Conservation (phyloP, 2,113 vertebrate species). For the Brachyhypopomus occidentalis region DNA sequence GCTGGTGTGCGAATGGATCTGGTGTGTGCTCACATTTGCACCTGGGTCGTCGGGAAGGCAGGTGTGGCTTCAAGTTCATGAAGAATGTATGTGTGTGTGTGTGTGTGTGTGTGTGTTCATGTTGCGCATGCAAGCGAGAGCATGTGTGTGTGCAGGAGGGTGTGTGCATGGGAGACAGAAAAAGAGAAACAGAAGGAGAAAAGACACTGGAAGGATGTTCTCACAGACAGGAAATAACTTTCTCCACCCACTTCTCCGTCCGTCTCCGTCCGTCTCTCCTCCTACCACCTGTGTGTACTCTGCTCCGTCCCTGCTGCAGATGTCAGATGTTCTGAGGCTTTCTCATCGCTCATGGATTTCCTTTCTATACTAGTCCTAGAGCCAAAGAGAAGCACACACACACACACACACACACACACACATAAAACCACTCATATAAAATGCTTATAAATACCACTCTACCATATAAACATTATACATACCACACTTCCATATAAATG, state of each 20-base stretch:
- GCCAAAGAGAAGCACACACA: neutral
- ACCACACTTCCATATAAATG: neutral
- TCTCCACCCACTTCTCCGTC: slow-evolving; percentile 24
- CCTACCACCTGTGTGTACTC: slow-evolving; percentile 53
- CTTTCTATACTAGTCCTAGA: slow-evolving; percentile 19
- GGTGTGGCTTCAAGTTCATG: neutral
- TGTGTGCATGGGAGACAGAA: slow-evolving; percentile 17
- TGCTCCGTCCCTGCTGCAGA: slow-evolving; percentile 48
- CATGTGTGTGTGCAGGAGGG: neutral
- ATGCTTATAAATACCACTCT: neutral
- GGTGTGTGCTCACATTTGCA: neutral
- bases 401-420: slow-evolving; percentile 27
- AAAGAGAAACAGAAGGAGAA: slow-evolving; percentile 26
- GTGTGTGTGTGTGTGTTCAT: neutral
- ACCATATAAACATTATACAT: neutral
- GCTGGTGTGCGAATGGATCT: neutral
- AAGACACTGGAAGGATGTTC: slow-evolving; percentile 47
- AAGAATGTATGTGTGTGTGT: slow-evolving; percentile 18
- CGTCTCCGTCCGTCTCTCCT: slow-evolving; percentile 6
- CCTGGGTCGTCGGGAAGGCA: neutral
- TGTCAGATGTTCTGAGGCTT: slow-evolving; percentile 51
- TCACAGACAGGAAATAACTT: slow-evolving; percentile 55
- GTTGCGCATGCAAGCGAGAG: too few species aligned
- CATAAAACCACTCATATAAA: slow-evolving; percentile 6
- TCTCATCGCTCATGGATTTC: slow-evolving; percentile 17